phyloP scores from a whole-genome alignment of 2,113 vertebrate genomes.

The Leptosomus discolor region DNA sequence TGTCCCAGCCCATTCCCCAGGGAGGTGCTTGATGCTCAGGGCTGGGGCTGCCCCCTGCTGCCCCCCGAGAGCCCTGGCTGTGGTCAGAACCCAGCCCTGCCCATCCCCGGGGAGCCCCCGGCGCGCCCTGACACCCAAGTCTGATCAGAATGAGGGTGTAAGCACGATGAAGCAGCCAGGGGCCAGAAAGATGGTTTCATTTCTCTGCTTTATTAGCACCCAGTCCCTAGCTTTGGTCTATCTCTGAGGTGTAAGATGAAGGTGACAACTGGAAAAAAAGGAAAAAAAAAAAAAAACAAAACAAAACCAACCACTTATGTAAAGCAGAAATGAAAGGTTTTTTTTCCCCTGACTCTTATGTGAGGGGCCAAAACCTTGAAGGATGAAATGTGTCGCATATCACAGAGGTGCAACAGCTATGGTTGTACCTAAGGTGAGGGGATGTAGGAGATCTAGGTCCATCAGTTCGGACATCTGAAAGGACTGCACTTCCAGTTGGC shows the following conservation, averaged over 20 bases:
- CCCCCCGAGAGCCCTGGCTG: background rate
- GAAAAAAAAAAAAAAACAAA: background rate
- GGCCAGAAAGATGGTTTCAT: background rate
- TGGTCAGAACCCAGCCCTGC: too few species aligned
- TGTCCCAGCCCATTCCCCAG: accelerated
- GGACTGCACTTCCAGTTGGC: background rate
- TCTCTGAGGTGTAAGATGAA: background rate
- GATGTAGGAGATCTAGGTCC: background rate
- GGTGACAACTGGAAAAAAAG: background rate
- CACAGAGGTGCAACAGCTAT: background rate
- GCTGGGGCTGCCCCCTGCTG: background rate
- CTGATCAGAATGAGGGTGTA: background rate
- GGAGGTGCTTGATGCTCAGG: background rate
- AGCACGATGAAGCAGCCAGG: background rate
- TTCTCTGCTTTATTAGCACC: background rate
- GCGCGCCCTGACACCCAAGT: too few species aligned
- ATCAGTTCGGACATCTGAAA: background rate
- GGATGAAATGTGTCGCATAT: background rate
- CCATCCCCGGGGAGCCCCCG: accelerated
- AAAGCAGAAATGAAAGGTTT: background rate
- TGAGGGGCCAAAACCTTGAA: background rate
- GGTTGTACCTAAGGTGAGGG: background rate
- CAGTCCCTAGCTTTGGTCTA: background rate
- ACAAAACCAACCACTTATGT: too few species aligned
- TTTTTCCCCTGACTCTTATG: background rate